These are phyloP conservation scores for Myodes glareolus DNA, from an alignment of 2,113 vertebrate species.

Conservation along the genomic window DNA sequence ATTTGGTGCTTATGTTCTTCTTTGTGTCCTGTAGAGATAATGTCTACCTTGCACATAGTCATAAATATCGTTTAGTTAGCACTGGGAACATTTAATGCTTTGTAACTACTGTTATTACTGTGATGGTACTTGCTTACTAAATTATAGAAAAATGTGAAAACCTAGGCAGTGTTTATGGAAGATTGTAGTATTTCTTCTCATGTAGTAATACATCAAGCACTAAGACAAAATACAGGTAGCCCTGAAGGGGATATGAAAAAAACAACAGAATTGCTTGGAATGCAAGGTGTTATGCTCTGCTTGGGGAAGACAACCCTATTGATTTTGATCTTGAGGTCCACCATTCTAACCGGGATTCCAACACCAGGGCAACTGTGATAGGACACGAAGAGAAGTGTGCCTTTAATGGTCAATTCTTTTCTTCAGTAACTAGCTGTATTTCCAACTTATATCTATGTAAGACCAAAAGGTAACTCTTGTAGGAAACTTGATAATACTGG, in stretches of 20 bases:
- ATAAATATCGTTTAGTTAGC: not conserved
- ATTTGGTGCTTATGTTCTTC: not conserved
- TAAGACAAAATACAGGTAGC: not conserved
- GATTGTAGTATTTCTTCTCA: not conserved
- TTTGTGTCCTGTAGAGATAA: not conserved
- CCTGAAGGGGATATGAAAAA: not conserved
- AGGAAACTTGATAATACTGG: not conserved
- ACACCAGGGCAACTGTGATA: not conserved
- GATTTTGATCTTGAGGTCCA: not conserved
- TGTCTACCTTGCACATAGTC: not conserved
- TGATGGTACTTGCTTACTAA: not conserved
- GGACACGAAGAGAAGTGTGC: rapidly evolving
- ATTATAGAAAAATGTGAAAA: not conserved
- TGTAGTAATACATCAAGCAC: not conserved
- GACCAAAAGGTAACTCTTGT: not conserved
- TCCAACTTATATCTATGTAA: not conserved
- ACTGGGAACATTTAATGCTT: conserved; percentile 16
- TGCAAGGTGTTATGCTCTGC: not conserved
- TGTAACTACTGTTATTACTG: not conserved
- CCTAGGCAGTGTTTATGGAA: conserved; percentile 3
- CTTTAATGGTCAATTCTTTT: not conserved
- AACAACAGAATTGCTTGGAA: not conserved
- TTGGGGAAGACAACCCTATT: not conserved
- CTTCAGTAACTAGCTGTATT: not conserved
- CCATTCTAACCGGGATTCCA: not conserved